These are phyloP conservation scores for Molossus molossus DNA, from an alignment of 2,797 vertebrate species.

Conservation along the genomic window DNA sequence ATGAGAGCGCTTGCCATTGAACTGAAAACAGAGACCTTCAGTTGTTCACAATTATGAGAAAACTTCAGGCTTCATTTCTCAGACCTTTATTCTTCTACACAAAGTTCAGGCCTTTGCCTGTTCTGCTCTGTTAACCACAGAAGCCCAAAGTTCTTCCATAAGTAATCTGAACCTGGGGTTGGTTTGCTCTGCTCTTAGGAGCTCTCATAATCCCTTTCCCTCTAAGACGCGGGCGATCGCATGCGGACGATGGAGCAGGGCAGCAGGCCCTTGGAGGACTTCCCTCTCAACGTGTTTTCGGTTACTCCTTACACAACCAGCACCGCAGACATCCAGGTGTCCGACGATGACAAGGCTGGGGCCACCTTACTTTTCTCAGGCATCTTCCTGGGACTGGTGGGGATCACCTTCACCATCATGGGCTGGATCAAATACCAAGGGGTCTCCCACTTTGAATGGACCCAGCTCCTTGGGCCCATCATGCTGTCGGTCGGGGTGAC, in stretches of 20 bases:
- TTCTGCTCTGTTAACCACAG: conserved; percentile 89
- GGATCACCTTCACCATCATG: conserved; percentile 92
- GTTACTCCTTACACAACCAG: conserved; percentile 86
- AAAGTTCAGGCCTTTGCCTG: conserved; percentile 88
- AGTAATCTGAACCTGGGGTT: conserved; percentile 84
- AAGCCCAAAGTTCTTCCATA: conserved; percentile 86
- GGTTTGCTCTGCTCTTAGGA: conserved; percentile 28
- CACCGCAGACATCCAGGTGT: conserved; percentile 86
- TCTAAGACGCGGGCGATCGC: background rate
- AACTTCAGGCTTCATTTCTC: conserved; percentile 86
- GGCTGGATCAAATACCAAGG: conserved; percentile 91
- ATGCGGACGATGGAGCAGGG: conserved; percentile 86
- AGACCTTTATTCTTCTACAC: conserved; percentile 90
- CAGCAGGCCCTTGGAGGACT: conserved; percentile 84
- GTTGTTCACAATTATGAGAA: conserved; percentile 24
- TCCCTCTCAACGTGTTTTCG: conserved; percentile 88
- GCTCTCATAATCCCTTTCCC: conserved; percentile 68
- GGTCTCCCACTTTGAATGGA: conserved; percentile 90
- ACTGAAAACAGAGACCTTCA: conserved; percentile 58
- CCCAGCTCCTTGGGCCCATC: conserved; percentile 93
- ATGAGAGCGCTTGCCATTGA: background rate
- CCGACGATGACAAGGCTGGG: conserved; percentile 91
- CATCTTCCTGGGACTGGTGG: conserved; percentile 91
- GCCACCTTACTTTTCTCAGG: conserved; percentile 92
- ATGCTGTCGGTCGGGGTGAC: conserved; percentile 92